Evolutionary conservation across 1,140 invertebrate genomes (phyloP).

Genomic region (Drosophila grimshawi): DNA sequence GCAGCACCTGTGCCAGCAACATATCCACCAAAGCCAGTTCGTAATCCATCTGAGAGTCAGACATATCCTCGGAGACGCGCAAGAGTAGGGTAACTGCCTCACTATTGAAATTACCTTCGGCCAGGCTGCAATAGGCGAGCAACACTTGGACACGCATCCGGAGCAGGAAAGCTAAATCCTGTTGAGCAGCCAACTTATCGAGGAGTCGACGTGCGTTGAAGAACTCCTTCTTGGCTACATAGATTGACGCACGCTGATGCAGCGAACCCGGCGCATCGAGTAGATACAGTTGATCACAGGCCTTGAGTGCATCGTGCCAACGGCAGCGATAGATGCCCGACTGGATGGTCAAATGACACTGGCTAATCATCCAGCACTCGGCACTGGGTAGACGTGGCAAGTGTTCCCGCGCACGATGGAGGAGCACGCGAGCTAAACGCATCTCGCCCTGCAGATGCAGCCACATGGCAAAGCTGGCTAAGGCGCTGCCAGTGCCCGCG

Average conservation of each 20-base stretch:
- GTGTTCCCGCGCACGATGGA: conserved; percentile 86
- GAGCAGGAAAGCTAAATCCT: conserved; percentile 86
- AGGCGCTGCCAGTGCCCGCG: conserved; percentile 89
- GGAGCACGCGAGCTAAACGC: conserved; percentile 85
- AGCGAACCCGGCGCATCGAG: conserved; percentile 89
- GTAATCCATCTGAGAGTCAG: conserved; percentile 90
- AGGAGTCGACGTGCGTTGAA: conserved; percentile 87
- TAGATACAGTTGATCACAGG: conserved; percentile 89
- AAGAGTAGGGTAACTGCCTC: conserved; percentile 88
- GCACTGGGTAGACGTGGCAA: conserved; percentile 87
- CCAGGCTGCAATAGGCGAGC: conserved; percentile 87
- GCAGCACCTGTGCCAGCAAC: conserved; percentile 90
- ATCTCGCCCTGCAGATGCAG: conserved; percentile 88
- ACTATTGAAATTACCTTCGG: conserved; percentile 84
- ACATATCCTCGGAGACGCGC: conserved; percentile 89
- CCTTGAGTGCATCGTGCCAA: conserved; percentile 90
- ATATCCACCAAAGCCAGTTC: conserved; percentile 90
- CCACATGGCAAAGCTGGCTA: conserved; percentile 89
- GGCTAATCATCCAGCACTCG: conserved; percentile 89
- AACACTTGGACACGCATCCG: conserved; percentile 89
- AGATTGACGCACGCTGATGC: conserved; percentile 88
- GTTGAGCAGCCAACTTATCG: conserved; percentile 86
- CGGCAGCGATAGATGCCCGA: conserved; percentile 88
- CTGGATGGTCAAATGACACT: conserved; percentile 87
- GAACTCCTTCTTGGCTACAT: conserved; percentile 89